Conservation (phyloP, 2,113 vertebrate species). For the Struthidea cinerea region DNA sequence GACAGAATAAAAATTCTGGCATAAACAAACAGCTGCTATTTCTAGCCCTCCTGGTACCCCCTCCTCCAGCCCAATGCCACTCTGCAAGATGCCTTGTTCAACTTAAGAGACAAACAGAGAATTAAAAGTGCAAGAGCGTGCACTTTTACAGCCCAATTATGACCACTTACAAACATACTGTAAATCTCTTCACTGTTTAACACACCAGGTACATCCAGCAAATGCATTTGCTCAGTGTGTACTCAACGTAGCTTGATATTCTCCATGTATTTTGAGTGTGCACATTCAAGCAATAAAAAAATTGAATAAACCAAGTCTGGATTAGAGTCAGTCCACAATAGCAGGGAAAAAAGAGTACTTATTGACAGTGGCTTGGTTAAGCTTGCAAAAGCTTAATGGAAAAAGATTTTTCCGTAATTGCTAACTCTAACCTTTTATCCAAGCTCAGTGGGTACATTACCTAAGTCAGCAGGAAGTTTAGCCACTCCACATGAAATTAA, state of each 20-base stretch:
- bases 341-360: conserved; percentile 1
- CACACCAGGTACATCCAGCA: neutral
- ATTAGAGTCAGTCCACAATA: conserved; percentile 13
- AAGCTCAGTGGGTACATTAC: conserved; percentile 30
- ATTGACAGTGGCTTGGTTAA: conserved; percentile 40
- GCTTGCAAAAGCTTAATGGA: conserved; percentile 41
- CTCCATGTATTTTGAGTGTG: neutral
- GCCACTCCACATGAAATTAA: conserved; percentile 35
- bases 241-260: neutral
- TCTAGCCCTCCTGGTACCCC: neutral
- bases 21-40: conserved; percentile 55
- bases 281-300: conserved; percentile 14
- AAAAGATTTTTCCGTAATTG: conserved; percentile 41
- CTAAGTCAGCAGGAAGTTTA: conserved; percentile 51
- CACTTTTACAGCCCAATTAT: neutral
- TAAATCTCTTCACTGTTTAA: conserved; percentile 4
- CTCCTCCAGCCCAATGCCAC: neutral
- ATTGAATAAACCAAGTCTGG: neutral
- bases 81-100: neutral
- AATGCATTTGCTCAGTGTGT: conserved; percentile 1
- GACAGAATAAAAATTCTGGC: conserved; percentile 36
- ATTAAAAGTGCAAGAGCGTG: neutral
- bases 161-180: neutral
- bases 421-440: conserved; percentile 53
- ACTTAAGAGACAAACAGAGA: neutral